Percentiles rank a stretch among this genome's conserved stretches.
These are phyloP conservation scores for Lomographa bimaculata DNA, from an alignment of 2,888 invertebrate species.

Conservation along the genomic window DNA sequence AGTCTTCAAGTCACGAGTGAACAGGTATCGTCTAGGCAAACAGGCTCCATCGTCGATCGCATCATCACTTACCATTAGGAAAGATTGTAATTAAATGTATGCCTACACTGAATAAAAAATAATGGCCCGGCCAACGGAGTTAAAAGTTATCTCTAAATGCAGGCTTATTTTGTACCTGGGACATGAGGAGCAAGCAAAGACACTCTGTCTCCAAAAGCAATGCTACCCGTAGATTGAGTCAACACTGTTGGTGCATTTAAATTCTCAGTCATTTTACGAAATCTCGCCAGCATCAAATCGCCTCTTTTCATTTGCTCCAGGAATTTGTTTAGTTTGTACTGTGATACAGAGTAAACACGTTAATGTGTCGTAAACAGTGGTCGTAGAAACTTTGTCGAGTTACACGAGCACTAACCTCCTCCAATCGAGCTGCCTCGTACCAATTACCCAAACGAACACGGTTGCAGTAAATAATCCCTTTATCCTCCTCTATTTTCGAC, in stretches of 20 bases:
- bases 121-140: no score
- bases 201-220: conserved; percentile 64
- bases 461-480: conserved; percentile 67
- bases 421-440: conserved; percentile 71
- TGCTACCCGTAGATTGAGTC: conserved; percentile 62
- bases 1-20: no score
- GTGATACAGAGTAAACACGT: conserved; percentile 20
- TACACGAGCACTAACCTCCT: conserved; percentile 54
- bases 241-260: conserved; percentile 57
- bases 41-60: no score
- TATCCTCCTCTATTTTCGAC: conserved; percentile 57
- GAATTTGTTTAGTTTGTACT: conserved; percentile 69
- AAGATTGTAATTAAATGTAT: no score
- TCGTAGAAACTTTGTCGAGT: conserved; percentile 17
- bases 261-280: conserved; percentile 69
- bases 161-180: no score
- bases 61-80: no score
- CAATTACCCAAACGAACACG: conserved; percentile 72
- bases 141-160: no score
- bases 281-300: conserved; percentile 69
- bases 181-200: conserved; percentile 67
- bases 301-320: conserved; percentile 74
- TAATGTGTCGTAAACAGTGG: conserved; percentile 16
- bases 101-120: no score
- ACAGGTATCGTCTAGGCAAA: no score